phyloP scores from a whole-genome alignment of 2,797 vertebrate genomes.

The Phataginus tricuspis region DNA sequence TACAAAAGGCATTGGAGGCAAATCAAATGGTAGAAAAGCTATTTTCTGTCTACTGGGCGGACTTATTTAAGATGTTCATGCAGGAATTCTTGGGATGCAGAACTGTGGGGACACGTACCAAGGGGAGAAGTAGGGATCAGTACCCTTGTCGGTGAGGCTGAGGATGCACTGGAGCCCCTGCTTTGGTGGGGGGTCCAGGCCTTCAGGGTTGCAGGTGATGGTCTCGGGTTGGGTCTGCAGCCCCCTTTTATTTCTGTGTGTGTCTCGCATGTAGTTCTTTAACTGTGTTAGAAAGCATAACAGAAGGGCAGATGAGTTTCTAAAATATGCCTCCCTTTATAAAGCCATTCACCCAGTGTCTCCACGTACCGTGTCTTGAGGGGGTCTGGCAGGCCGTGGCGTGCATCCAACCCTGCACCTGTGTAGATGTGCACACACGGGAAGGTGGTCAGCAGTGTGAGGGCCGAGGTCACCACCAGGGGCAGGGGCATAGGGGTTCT shows the following conservation, averaged over 20 bases:
- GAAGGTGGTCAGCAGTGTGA: too few relatives aligned
- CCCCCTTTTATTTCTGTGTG: neutral
- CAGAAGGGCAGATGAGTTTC: neutral
- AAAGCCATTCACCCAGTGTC: neutral
- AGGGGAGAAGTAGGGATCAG: neutral
- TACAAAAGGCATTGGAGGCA: neutral
- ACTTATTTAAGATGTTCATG: too few relatives aligned
- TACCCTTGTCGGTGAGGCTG: neutral
- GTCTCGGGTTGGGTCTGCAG: neutral
- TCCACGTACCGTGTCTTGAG: too few relatives aligned
- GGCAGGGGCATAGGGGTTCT: too few relatives aligned
- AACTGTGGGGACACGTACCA: rapidly evolving
- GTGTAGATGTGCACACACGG: too few relatives aligned
- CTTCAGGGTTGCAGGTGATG: neutral
- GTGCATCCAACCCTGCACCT: too few relatives aligned
- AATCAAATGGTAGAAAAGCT: too few relatives aligned
- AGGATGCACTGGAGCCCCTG: too few relatives aligned
- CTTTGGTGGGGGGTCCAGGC: neutral
- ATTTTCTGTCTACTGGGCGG: neutral
- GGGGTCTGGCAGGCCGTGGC: too few relatives aligned
- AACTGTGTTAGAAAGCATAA: too few relatives aligned
- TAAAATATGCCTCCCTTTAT: neutral
- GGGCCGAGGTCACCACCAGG: too few relatives aligned
- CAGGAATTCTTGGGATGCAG: rapidly evolving
- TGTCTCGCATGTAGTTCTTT: neutral